Evolutionary conservation across 92 coral and sea anemone genomes (phyloP).

Genomic region (Siderastrea siderea): DNA sequence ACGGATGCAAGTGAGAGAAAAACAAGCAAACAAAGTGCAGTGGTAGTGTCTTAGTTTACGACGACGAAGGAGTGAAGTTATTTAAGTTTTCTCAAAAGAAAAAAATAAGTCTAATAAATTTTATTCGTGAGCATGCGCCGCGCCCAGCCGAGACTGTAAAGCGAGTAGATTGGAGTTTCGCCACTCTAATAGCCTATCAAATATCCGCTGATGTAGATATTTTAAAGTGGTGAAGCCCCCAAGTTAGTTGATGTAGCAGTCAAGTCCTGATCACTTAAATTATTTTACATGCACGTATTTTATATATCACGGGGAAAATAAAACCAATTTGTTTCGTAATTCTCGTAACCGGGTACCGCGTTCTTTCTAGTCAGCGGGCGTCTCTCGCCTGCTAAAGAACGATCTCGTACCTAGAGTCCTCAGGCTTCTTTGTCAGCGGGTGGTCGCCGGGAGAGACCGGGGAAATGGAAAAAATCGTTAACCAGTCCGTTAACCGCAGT

Average conservation of each 20-base stretch:
- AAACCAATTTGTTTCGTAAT: not conserved
- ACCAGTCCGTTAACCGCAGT: too few species aligned
- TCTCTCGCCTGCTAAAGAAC: too few species aligned
- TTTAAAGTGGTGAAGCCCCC: slow-evolving; percentile 78
- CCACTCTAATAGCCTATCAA: slow-evolving; percentile 90
- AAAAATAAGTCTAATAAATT: slow-evolving; percentile 57
- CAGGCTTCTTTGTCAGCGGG: too few species aligned
- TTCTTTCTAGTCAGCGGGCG: too few species aligned
- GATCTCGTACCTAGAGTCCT: too few species aligned
- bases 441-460: too few species aligned
- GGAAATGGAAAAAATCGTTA: too few species aligned
- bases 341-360: too few species aligned
- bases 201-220: slow-evolving; percentile 91
- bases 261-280: slow-evolving; percentile 67
- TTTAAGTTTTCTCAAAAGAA: slow-evolving; percentile 96
- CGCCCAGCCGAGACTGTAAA: slow-evolving; percentile 51
- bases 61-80: slow-evolving; percentile 67
- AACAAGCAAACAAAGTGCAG: slow-evolving; percentile 32
- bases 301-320: not conserved
- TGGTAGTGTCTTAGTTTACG: slow-evolving; percentile 42
- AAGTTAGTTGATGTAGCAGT: slow-evolving; percentile 33
- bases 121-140: slow-evolving; percentile 64
- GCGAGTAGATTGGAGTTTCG: slow-evolving; percentile 61
- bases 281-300: not conserved
- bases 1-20: slow-evolving; percentile 7